Evolutionary conservation across 2,888 invertebrate species (phyloP).

Genomic region (Spodoptera littoralis): DNA sequence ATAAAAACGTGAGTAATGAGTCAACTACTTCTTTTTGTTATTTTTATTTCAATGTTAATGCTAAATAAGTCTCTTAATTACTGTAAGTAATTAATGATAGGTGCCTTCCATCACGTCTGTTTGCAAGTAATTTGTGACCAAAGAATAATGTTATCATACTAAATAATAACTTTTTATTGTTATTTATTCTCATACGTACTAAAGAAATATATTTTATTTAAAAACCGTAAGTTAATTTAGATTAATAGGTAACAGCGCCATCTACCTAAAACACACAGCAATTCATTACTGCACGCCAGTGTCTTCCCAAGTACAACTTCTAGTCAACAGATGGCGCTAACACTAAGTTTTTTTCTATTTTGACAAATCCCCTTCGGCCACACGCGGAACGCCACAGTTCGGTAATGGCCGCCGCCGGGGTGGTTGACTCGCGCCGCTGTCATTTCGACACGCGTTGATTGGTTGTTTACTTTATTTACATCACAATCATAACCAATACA

Average conservation of each 20-base stretch:
- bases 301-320: neutral
- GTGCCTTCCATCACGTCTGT: too few species aligned
- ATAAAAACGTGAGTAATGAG: too few species aligned
- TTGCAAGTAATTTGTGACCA: too few species aligned
- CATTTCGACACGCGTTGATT: slow-evolving; percentile 70
- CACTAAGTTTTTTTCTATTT: slow-evolving; percentile 38
- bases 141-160: too few species aligned
- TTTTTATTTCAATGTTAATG: too few species aligned
- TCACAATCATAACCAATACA: slow-evolving; percentile 72
- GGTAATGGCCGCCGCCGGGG: slow-evolving; percentile 87
- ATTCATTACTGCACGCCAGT: neutral
- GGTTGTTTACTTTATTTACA: slow-evolving; percentile 87
- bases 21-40: too few species aligned
- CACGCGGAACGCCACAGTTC: slow-evolving; percentile 74
- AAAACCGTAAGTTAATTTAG: too few species aligned
- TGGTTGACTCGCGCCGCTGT: slow-evolving; percentile 72
- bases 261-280: slow-evolving; percentile 8
- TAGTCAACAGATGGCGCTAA: slow-evolving; percentile 55
- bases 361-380: slow-evolving; percentile 64
- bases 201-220: too few species aligned
- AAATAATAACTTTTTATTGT: too few species aligned
- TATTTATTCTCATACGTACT: too few species aligned
- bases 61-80: too few species aligned
- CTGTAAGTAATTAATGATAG: too few species aligned
- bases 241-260: slow-evolving; percentile 14